Percentiles rank a stretch among this genome's conserved stretches.
These are phyloP conservation scores for Camponotus fellah DNA, from an alignment of 2,888 invertebrate species.

Conservation along the genomic window DNA sequence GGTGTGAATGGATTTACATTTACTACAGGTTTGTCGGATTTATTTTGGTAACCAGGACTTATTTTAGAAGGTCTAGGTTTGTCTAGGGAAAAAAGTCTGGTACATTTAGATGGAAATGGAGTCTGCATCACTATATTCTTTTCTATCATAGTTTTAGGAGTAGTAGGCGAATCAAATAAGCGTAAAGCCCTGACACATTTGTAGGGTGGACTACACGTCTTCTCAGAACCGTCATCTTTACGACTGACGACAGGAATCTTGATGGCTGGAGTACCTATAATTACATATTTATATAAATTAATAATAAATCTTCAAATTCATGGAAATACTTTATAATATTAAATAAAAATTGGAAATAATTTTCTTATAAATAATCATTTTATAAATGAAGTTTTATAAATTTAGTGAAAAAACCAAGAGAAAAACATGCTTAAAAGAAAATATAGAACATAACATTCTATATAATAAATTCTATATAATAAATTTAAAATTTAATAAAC, in stretches of 20 bases:
- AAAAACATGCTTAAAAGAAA: background rate
- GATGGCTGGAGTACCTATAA: constrained; percentile 78
- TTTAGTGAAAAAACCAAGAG: background rate
- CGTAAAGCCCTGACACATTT: constrained; percentile 88
- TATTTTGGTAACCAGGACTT: constrained; percentile 80
- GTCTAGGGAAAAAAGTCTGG: constrained; percentile 82
- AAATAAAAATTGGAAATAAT: background rate
- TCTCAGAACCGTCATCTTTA: constrained; percentile 78
- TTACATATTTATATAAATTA: background rate
- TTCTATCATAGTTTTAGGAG: constrained; percentile 93
- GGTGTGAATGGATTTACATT: constrained; percentile 96
- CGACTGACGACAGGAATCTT: constrained; percentile 69
- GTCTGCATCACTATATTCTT: constrained; percentile 89
- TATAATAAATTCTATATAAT: background rate
- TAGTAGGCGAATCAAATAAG: constrained; percentile 94
- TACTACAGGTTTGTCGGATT: constrained; percentile 88
- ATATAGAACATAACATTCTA: background rate
- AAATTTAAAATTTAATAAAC: background rate
- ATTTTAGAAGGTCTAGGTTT: constrained; percentile 84
- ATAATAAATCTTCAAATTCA: background rate
- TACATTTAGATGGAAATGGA: constrained; percentile 86
- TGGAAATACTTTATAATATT: background rate
- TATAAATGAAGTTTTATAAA: background rate
- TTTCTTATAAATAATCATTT: constrained; percentile 12
- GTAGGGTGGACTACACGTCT: constrained; percentile 88